Evolutionary conservation across 30 jellyfish, hydroid and myxozoan species (phyloP).

Genomic region (Aurelia sp.): DNA sequence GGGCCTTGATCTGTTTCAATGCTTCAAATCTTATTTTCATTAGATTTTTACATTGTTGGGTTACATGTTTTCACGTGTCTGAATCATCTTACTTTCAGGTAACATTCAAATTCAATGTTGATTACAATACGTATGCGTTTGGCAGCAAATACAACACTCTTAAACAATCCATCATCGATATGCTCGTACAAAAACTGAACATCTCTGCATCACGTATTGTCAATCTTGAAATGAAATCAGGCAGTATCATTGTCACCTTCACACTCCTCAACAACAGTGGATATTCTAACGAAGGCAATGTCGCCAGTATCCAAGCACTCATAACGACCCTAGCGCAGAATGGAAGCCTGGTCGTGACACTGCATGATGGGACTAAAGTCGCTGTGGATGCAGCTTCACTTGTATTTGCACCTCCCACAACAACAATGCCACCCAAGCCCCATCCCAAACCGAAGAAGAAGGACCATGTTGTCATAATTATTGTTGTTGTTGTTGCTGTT

Average conservation of each 20-base stretch:
- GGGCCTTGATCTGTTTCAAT: too few relatives aligned
- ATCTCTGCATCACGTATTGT: conserved; percentile 49
- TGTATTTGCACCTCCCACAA: background rate
- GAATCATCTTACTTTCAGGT: conserved; percentile 4
- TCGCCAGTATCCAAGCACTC: background rate
- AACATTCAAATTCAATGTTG: conserved; percentile 41
- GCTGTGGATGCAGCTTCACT: conserved; percentile 24
- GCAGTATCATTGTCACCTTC: conserved; percentile 64
- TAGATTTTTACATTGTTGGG: background rate
- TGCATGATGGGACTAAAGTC: conserved; percentile 4
- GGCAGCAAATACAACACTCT: background rate
- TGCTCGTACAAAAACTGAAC: conserved; percentile 31
- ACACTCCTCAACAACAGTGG: conserved; percentile 50
- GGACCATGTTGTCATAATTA: background rate
- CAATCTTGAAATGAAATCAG: conserved; percentile 42
- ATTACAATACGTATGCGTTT: conserved; percentile 20
- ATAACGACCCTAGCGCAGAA: conserved; percentile 29
- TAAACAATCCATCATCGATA: conserved; percentile 23
- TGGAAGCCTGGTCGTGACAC: conserved; percentile 33
- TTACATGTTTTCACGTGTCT: background rate
- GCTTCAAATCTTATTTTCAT: too few relatives aligned
- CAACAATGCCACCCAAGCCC: conserved; percentile 2
- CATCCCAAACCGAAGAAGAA: conserved; percentile 4
- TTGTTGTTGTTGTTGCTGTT: conserved; percentile 18
- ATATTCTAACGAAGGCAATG: conserved; percentile 7